Evolutionary conservation across 2,797 vertebrate genomes (phyloP), one percentile per base, ranked within the genome.

Genomic region (Pseudotriccus pelzelni): DNA sequence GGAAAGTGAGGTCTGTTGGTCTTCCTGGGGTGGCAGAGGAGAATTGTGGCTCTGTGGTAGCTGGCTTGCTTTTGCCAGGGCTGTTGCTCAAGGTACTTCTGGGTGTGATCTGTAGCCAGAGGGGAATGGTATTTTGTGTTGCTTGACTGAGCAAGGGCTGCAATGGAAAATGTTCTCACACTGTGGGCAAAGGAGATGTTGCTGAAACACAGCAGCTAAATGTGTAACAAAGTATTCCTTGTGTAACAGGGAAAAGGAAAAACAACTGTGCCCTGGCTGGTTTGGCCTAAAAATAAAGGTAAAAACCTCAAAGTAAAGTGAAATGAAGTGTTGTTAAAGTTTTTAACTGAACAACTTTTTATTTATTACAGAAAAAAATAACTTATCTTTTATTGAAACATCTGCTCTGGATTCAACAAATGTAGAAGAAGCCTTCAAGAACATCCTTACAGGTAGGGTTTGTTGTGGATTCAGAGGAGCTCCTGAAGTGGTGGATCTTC

Each of bases 331-430:
- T 28, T 70, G 4, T 3, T 47, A 3, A 64, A 80, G 6, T 46
- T 92, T 73, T 82, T 90, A 90, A 94, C 73, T 37, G 70, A 89
- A 66, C 14, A 23, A 49, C 30, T 87, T 96, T 46, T 89, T 64
- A 39, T 92, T 30, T 90, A 27, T 97, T 97, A 22, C 98, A 99
- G 99, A 99, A 96, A 99, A 99, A 96, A 99, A 99, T 98, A 99
- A 98, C 96, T 97, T 99, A 95, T 99, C 99, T 59, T 99, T 99
- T 98, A 99, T 99, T 95, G 99, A 99, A 98, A 99, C 99, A 6
- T 99, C 99, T 37, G 99, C 99, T 78, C 97, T 99, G 98, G 99
- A 99, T 96, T 99, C 99, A 68, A 99, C 99, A 98, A 99, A 99
- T 25, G 99, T 99, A 80, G 99, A 99, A 97, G 99, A 99, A 97